Conservation (phyloP, 1,140 invertebrate species). For the Drosophila neocordata region DNA sequence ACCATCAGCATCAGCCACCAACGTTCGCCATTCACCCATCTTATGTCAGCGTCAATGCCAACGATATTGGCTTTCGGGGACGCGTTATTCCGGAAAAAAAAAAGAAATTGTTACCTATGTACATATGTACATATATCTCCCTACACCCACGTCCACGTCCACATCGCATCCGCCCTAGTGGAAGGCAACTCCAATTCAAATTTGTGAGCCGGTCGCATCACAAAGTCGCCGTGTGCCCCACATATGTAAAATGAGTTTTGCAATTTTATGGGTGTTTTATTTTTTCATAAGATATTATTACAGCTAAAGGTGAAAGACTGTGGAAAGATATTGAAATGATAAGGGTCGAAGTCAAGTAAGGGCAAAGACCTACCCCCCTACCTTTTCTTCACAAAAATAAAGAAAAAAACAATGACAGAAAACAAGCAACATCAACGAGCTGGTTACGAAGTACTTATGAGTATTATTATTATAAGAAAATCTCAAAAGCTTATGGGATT, state of each 20-base stretch:
- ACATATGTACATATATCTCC: conserved; percentile 7
- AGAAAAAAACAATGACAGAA: background rate
- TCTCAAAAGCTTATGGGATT: background rate
- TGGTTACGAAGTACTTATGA: conserved; percentile 9
- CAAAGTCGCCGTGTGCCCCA: conserved; percentile 36
- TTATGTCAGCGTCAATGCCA: conserved; percentile 42
- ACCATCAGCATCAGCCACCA: conserved; percentile 62
- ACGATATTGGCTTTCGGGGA: conserved; percentile 71
- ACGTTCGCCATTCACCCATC: conserved; percentile 11
- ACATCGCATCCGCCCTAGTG: conserved; percentile 29
- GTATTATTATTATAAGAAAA: conserved; percentile 3
- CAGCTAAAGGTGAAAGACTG: conserved; percentile 9
- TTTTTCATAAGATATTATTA: conserved; percentile 41
- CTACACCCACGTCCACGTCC: conserved; percentile 6
- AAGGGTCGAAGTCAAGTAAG: conserved; percentile 5
- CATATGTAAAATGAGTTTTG: conserved; percentile 36
- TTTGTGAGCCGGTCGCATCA: conserved; percentile 33
- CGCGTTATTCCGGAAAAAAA: conserved; percentile 60
- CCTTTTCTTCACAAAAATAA: background rate
- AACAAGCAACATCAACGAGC: background rate
- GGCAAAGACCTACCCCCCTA: background rate
- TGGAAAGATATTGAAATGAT: conserved; percentile 15
- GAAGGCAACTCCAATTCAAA: conserved; percentile 21
- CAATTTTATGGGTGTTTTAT: conserved; percentile 42
- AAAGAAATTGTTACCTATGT: conserved; percentile 13